Evolutionary conservation across 2,888 invertebrate genomes (phyloP), one percentile per base, ranked within the genome.

Genomic region (Drosophila paramelanica): DNA sequence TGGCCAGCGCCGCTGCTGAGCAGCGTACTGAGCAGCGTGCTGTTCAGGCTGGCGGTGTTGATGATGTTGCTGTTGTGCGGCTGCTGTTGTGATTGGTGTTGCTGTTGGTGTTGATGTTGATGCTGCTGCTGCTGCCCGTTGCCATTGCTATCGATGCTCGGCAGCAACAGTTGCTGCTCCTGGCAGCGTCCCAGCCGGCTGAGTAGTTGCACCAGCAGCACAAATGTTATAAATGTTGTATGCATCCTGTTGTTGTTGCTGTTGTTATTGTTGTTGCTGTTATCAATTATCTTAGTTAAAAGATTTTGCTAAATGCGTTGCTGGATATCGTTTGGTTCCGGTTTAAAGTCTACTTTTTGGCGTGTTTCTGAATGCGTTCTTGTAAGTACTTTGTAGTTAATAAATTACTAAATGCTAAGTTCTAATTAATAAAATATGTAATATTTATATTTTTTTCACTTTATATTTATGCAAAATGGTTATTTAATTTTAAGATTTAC

Each of bases 261-360:
- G n/a, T 38, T 49, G 17, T 52, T 55, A 27, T 4, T 23, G 4
- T 23, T 57, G 27, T 4, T 23, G 23, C 4, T 57, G 27, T 66
- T 51, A 52, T 67, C 53, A 23, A 46, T 36, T 42, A 11, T 17
- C 43, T 43, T 20, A 51, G 20, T 38, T 61, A 14, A 17, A 17
- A 39, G 39, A 41, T 51, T 68, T 56, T 13, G 17, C 72, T 81
- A 76, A 73, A 69, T 75, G 73, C 65, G 43, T 33, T 46, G 49
- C 11, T 61, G 27, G n/a, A 27, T 49, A 31, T 67, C 17, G 42
- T 42, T 73, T 70, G 62, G 69, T 69, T 74, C 38, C 57, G 51
- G 45, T 62, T 51, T 75, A 76, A 36, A 79, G 74, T 70, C 88
- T 88, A 89, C 68, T 88, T 88, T 89, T 89, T 89, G 89, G 89